phyloP scores from a whole-genome alignment of 1,140 invertebrate species.

The Polypedilum vanderplanki region DNA sequence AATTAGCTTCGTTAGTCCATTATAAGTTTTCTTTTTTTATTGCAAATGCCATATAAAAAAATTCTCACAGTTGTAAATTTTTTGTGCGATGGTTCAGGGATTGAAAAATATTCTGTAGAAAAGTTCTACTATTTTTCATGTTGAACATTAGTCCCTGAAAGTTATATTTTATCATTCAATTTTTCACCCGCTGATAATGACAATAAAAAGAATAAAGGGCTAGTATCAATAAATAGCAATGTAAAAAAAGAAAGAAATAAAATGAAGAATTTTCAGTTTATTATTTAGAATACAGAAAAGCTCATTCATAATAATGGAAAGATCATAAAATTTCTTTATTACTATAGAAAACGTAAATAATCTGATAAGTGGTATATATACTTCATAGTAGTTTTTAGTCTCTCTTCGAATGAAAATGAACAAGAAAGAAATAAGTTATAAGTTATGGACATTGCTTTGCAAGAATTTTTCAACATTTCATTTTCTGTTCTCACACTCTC shows the following conservation, averaged over 20 bases:
- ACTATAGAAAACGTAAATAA: conserved; percentile 7
- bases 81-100: no score
- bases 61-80: background rate
- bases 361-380: conserved; percentile 7
- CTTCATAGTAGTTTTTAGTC: no score
- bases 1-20: conserved; percentile 3
- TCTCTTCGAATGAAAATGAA: no score
- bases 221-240: background rate
- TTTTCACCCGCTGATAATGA: background rate
- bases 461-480: background rate
- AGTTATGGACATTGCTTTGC: background rate
- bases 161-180: background rate
- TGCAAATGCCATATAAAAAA: background rate
- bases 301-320: background rate
- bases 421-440: background rate
- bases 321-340: background rate
- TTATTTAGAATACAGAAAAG: background rate
- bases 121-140: background rate
- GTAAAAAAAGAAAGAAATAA: background rate
- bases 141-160: background rate
- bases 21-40: conserved; percentile 8
- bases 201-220: background rate
- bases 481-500: background rate
- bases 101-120: background rate
- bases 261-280: background rate